Conservation (phyloP, 2,113 vertebrate genomes). For the Tylochromis polylepis region DNA sequence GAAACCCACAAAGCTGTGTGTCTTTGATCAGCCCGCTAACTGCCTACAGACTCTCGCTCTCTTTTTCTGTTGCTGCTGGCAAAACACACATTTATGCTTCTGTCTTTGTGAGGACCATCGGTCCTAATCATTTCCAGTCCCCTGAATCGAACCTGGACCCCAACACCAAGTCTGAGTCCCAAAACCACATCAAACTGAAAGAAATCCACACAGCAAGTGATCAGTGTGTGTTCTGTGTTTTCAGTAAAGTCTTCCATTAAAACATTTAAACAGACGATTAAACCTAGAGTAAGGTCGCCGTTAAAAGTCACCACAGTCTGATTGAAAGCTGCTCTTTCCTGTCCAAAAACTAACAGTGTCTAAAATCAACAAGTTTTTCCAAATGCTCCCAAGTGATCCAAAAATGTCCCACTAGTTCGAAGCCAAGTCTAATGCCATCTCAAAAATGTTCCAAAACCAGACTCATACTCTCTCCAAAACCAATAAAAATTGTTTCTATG, state of each 20-base stretch:
- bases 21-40: slow-evolving; percentile 19
- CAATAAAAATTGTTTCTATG: not conserved
- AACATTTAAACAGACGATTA: not conserved
- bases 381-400: not conserved
- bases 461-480: not conserved
- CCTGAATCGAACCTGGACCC: not conserved
- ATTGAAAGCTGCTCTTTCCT: not conserved
- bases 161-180: not conserved
- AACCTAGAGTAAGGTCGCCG: not conserved
- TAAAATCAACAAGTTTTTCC: not conserved
- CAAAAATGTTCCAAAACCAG: not conserved
- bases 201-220: not conserved
- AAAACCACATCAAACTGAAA: not conserved
- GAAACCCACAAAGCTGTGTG: not conserved
- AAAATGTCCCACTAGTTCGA: not conserved
- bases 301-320: not conserved
- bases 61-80: not conserved
- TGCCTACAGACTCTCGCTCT: not conserved
- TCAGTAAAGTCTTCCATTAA: not conserved
- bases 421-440: not conserved
- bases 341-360: not conserved
- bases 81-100: not conserved
- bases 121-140: not conserved
- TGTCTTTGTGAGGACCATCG: not conserved
- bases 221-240: not conserved